Evolutionary conservation across 2,888 invertebrate genomes (phyloP).

Genomic region (Pandemis heparana): DNA sequence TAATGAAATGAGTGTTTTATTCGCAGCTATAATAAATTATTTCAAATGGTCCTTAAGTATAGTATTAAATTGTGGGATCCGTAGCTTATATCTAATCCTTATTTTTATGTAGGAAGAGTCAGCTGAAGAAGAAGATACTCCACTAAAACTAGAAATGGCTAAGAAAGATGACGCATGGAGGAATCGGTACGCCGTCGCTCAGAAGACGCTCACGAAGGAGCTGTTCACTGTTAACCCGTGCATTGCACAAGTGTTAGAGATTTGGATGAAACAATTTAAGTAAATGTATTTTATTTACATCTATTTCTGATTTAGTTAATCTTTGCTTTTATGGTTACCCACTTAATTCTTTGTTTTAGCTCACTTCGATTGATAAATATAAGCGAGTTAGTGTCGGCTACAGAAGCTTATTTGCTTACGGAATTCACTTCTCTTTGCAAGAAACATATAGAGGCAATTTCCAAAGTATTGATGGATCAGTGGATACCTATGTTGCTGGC

Average conservation of each 20-base stretch:
- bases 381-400: slow-evolving; percentile 83
- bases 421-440: slow-evolving; percentile 86
- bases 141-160: slow-evolving; percentile 85
- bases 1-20: slow-evolving; percentile 44
- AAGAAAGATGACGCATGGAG: slow-evolving; percentile 89
- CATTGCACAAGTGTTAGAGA: slow-evolving; percentile 90
- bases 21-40: neutral
- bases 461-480: slow-evolving; percentile 85
- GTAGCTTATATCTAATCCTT: too few species aligned
- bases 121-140: slow-evolving; percentile 79
- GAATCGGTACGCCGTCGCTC: slow-evolving; percentile 75
- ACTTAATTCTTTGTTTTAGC: slow-evolving; percentile 67
- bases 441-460: slow-evolving; percentile 87
- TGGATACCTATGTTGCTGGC: slow-evolving; percentile 88
- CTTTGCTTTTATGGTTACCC: neutral
- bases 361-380: slow-evolving; percentile 87
- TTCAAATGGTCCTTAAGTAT: too few species aligned
- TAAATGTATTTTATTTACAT: slow-evolving; percentile 55
- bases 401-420: slow-evolving; percentile 88
- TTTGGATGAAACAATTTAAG: slow-evolving; percentile 93
- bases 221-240: slow-evolving; percentile 93
- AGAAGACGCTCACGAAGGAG: slow-evolving; percentile 77
- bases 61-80: too few species aligned
- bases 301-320: neutral
- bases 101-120: slow-evolving; percentile 72